phyloP scores from a whole-genome alignment of 2,113 vertebrate species.

The Sphyrna mokarran region DNA sequence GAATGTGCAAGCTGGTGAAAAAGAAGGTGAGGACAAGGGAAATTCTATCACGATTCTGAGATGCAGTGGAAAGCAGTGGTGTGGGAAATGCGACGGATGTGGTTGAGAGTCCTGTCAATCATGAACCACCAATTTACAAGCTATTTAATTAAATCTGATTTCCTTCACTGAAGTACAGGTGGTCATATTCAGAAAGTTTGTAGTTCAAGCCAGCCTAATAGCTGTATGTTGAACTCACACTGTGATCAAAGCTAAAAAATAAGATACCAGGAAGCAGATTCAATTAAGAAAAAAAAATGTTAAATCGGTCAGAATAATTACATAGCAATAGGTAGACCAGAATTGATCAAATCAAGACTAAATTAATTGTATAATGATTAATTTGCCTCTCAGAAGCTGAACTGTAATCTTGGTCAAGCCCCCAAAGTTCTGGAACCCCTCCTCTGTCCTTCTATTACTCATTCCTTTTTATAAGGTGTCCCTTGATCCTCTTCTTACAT shows the following conservation, averaged over 20 bases:
- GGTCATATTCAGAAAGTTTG: neutral
- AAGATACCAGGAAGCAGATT: neutral
- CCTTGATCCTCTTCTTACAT: neutral
- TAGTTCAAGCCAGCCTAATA: neutral
- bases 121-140: neutral
- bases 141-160: neutral
- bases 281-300: neutral
- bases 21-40: neutral
- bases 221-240: neutral
- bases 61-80: neutral
- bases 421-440: neutral
- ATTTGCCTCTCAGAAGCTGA: neutral
- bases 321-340: neutral
- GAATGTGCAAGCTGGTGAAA: neutral
- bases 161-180: neutral
- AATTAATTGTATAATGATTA: neutral
- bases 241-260: neutral
- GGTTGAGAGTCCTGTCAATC: neutral
- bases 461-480: neutral
- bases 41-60: neutral
- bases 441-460: neutral
- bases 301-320: slow-evolving; percentile 22
- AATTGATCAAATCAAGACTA: slow-evolving; percentile 17
- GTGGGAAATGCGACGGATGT: neutral
- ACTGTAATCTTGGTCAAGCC: neutral